phyloP scores from a whole-genome alignment of 2,113 vertebrate species.

The Australoheros scitulus region DNA sequence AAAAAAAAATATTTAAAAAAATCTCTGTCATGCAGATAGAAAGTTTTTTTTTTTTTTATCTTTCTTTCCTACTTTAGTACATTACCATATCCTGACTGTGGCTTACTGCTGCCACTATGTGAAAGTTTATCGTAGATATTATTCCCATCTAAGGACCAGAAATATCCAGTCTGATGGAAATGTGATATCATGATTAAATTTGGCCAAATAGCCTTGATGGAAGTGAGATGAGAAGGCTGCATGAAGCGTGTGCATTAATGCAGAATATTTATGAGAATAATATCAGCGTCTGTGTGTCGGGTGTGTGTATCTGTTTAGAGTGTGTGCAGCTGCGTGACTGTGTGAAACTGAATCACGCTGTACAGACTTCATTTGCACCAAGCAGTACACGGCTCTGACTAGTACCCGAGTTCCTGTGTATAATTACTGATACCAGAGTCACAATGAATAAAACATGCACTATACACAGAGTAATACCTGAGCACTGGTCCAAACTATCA shows the following conservation, averaged over 20 bases:
- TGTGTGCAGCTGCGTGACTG: neutral
- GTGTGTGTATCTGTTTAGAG: conserved; percentile 29
- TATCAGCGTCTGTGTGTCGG: conserved; percentile 9
- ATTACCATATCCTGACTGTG: neutral
- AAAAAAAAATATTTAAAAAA: neutral
- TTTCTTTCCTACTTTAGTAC: neutral
- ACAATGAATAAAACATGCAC: conserved; percentile 77
- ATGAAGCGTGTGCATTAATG: conserved; percentile 12
- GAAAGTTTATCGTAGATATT: conserved; percentile 26
- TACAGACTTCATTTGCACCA: conserved; percentile 17
- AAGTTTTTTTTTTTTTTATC: too few species aligned
- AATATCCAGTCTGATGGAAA: conserved; percentile 33
- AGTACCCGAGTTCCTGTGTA: conserved; percentile 40
- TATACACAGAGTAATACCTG: conserved; percentile 49
- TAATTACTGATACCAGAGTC: conserved; percentile 69
- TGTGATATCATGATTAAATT: conserved; percentile 48
- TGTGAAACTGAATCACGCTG: neutral
- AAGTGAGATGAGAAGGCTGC: conserved; percentile 37
- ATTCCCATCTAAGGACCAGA: conserved; percentile 15
- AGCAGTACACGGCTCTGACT: conserved; percentile 22
- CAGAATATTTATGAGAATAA: conserved; percentile 63
- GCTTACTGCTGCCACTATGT: neutral
- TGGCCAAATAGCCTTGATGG: conserved; percentile 52
- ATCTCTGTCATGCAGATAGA: conserved; percentile 8
- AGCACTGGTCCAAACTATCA: conserved; percentile 37